Base-by-base conservation (phyloP, 2,113 vertebrate genomes). In the Noturus placidus region DNA sequence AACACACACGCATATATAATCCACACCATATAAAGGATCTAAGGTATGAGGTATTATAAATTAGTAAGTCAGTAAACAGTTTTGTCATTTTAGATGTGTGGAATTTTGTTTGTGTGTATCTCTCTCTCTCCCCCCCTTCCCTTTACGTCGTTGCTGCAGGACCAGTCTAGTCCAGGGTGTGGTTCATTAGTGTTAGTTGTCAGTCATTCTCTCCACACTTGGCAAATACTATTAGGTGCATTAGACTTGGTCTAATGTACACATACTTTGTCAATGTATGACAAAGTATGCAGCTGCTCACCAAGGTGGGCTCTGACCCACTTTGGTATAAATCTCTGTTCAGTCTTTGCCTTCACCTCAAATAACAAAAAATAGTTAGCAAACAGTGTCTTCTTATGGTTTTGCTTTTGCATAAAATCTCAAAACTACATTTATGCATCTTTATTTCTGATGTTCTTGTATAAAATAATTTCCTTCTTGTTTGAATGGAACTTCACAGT, bases 121-220 rank as follows among this genome's bases (percentile, higher is more conserved):
- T 80, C 17, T 57, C 2, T 80, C 0, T 63, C 14, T 63, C 7
- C 42, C 27, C 50, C 6, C 33, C 67, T 33, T 83, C 38, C 85
- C 35, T 79, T 20, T 70, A 67, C 35, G 19, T 88, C 4, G 72
- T 83, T 88, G 83, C 80, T 85, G 85, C 88, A 83, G 82, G 84
- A 88, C 91, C 85, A 90, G 89, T 86, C 89, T 86, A 87, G 89
- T 83, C 74, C 87, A 87, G 87, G 90, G 90, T 90, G 89, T 90
- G 90, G 85, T 80, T 92, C 93, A 92, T 93, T 92, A 92, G 83
- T 87, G 90, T 90, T 91, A 88, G 89, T 89, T 91, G 91, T 93
- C 93, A 92, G 87, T 91, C 91, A 90, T 78, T 93, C 92, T 91
- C 89, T 93, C 92, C 90, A 57, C 90, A 87, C 90, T 90, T 88